phyloP scores from a whole-genome alignment of 2,113 vertebrate genomes.

The Xiphias gladius region DNA sequence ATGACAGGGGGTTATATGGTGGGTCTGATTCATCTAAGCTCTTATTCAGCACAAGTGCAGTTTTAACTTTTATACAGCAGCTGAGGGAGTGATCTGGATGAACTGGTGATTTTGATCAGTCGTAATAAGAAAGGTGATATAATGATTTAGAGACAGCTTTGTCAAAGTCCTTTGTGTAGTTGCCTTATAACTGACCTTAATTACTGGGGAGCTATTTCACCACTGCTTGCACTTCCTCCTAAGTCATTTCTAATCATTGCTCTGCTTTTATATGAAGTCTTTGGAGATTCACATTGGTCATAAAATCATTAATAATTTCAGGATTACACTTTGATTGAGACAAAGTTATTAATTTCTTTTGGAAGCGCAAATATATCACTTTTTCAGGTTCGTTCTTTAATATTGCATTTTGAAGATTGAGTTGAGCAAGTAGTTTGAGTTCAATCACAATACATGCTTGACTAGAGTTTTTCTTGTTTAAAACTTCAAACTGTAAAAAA shows the following conservation, averaged over 20 bases:
- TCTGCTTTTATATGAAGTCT: background rate
- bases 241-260: background rate
- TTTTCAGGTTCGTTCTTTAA: background rate
- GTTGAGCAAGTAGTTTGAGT: background rate
- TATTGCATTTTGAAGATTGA: background rate
- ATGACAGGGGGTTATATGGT: background rate
- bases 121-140: slow-evolving; percentile 6
- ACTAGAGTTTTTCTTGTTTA: background rate
- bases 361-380: background rate
- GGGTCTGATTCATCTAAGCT: background rate
- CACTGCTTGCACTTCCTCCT: background rate
- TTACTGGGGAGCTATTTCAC: background rate
- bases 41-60: background rate
- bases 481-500: background rate
- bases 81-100: slow-evolving; percentile 29
- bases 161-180: background rate
- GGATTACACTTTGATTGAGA: background rate
- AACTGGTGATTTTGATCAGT: slow-evolving; percentile 18
- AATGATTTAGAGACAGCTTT: background rate
- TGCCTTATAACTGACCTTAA: slow-evolving; percentile 8
- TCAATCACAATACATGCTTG: background rate
- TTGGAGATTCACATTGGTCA: background rate
- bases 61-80: slow-evolving; percentile 5
- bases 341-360: background rate
- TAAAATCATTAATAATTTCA: background rate